phyloP scores from a whole-genome alignment of 2,113 vertebrate genomes.

The Oxygymnocypris stewartii region DNA sequence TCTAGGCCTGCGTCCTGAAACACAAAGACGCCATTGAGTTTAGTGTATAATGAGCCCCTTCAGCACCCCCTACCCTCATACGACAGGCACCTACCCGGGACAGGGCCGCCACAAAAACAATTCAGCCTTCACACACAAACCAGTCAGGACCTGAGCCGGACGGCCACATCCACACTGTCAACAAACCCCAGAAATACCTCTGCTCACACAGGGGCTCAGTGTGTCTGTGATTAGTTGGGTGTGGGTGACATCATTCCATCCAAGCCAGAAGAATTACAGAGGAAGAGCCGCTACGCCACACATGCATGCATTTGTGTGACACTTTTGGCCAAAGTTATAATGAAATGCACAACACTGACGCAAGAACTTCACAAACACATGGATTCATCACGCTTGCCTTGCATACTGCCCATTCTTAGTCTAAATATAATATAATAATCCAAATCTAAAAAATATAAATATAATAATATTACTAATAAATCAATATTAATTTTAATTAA shows the following conservation, averaged over 20 bases:
- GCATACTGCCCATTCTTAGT: not conserved
- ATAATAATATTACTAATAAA: too few relatives aligned
- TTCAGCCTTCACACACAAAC: slow-evolving; percentile 27
- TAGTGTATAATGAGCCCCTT: slow-evolving; percentile 72
- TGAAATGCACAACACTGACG: not conserved
- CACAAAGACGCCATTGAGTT: slow-evolving; percentile 74
- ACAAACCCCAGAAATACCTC: slow-evolving; percentile 29
- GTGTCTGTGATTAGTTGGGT: slow-evolving; percentile 36
- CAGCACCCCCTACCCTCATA: slow-evolving; percentile 54
- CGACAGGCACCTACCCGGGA: slow-evolving; percentile 35
- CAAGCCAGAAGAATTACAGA: slow-evolving; percentile 10
- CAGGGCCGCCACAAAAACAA: slow-evolving; percentile 36
- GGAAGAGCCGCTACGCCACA: not conserved
- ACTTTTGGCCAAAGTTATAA: not conserved
- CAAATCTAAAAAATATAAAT: too few relatives aligned
- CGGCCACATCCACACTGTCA: slow-evolving; percentile 23
- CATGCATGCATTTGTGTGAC: not conserved
- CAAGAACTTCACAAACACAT: not conserved
- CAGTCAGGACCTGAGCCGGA: not conserved
- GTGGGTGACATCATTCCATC: slow-evolving; percentile 31
- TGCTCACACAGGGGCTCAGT: slow-evolving; percentile 14
- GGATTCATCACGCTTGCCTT: not conserved
- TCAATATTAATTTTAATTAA: too few relatives aligned
- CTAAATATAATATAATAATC: not conserved
- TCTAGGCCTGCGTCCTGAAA: not conserved